Conservation (phyloP, 2,113 vertebrate genomes). For the Chauna torquata region DNA sequence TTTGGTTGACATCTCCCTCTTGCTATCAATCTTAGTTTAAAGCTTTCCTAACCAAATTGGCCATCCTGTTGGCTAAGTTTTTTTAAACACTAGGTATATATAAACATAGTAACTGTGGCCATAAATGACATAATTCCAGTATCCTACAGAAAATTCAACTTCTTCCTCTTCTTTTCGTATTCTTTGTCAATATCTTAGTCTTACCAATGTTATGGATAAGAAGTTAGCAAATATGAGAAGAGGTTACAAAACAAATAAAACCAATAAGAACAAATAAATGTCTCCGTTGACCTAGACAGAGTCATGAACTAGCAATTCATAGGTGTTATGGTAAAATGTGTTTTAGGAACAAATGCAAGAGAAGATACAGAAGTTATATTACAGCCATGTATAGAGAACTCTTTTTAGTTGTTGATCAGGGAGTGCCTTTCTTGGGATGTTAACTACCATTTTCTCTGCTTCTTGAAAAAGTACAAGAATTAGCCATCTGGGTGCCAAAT, state of each 20-base stretch:
- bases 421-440: background rate
- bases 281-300: background rate
- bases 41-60: background rate
- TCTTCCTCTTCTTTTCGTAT: background rate
- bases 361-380: background rate
- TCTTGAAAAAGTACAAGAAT: background rate
- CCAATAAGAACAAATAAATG: background rate
- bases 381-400: background rate
- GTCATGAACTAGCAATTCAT: background rate
- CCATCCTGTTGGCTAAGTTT: background rate
- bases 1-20: background rate
- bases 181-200: background rate
- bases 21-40: fast-evolving
- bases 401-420: background rate
- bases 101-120: background rate
- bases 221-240: background rate
- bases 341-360: background rate
- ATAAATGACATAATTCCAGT: background rate
- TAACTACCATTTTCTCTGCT: background rate
- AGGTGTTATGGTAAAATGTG: background rate
- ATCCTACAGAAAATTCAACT: background rate
- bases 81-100: background rate
- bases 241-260: background rate
- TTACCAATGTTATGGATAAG: background rate
- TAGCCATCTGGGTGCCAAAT: background rate